Evolutionary conservation across 1,140 invertebrate species (phyloP), one percentile per base, ranked within the genome.

Genomic region (Latrodectus geometricus): DNA sequence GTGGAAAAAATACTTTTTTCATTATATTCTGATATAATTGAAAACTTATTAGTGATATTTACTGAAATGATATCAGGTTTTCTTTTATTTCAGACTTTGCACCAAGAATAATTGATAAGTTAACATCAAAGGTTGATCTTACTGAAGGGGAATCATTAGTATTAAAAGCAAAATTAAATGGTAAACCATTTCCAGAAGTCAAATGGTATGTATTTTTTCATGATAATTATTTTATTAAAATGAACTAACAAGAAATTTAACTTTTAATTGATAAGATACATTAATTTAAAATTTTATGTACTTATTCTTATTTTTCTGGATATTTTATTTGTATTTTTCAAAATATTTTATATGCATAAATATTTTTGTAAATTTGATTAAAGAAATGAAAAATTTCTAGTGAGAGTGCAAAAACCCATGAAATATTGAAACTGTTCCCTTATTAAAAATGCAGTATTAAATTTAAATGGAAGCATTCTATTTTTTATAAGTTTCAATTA

Each of bases 111-210:
- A 70, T 50, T 11, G 76, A 85, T 14, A 83, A 73, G 17, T 70
- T 88, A 20, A 69, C 81, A 69, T 21, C 65, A 49, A 75, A 21
- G 15, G 4, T 88, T 50, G 21, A 83, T 70, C 20, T 88, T 0
- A 70, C 49, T 17, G 96, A 97, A 91, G 96, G 96, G 50, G 89
- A 90, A 20, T 88, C 89, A 74, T 88, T 91, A 14, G 88, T 89
- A 66, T 88, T 92, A 11, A 89, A 90, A 72, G 90, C 91, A 14
- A 89, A 89, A 61, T 84, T 92, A 70, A 87, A 80, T n/a, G 96
- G 96, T 12, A 96, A 97, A 92, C 96, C 97, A 0, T 93, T 96
- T 87, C 96, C 96, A 2, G 94, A 96, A 78, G 94, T 97, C 12
- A 92, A 92, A 86, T 97, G 96, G 96, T 94, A 92, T 49, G 70